Base-by-base conservation (phyloP, 2,113 vertebrate genomes). In the Dendropsophus ebraccatus region DNA sequence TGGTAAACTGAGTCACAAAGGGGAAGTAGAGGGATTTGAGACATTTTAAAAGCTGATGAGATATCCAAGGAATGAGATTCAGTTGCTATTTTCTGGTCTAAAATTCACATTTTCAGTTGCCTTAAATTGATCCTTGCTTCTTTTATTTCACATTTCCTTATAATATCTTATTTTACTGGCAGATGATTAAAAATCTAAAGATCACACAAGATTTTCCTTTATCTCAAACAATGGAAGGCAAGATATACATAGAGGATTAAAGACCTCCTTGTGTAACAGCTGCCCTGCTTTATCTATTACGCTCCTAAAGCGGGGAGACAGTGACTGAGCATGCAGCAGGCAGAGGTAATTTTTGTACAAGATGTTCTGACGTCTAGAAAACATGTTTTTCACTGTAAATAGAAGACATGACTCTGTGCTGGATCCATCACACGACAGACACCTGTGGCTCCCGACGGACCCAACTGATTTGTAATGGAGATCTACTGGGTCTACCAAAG, bases 21-120 rank as follows among this genome's bases (percentile, higher is more conserved):
- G 80, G 84, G 84, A 86, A 86, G 84, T 81, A 45, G n/a, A 47
- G 62, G 77, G 84, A 86, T 86, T 86, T 86, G 19, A 60, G 84
- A 81, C 65, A 81, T 81, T 79, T 58, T 86, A 81, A 86, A 81
- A 81, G 77, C 67, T 73, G 35, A 81, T 81, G 84, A 80, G 76
- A 80, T 86, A 86, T 86, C 65, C 77, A 86, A 86, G 45, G 50
- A 45, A 79, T 56, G 47, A 85, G 75, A 54, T 70, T 50, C 49
- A 21, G 65, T 72, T 79, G 49, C 67, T 65, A 58, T 79, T 85
- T 70, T 67, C 21, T 28, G 14, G 67, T 56, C 25, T 45, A 37
- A 49, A 74, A 73, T 73, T 41, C 35, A 62, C 54, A 62, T 80
- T 80, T 60, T 80, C 35, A 80, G 58, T 25, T 41, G 54, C 35